Evolutionary conservation across 2,797 vertebrate genomes (phyloP).

Genomic region (Tragelaphus eurycerus): DNA sequence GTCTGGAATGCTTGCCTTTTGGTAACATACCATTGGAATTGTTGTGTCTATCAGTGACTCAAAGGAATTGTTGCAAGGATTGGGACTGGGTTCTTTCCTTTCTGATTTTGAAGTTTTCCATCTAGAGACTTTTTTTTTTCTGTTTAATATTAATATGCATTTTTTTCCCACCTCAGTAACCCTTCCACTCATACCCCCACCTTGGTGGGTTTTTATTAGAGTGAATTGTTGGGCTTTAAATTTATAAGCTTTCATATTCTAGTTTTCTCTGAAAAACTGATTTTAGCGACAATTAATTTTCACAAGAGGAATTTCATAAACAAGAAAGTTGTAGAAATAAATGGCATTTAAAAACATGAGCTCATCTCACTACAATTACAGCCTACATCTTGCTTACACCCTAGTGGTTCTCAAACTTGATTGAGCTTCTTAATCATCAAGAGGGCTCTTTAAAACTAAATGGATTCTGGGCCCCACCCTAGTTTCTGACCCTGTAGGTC

Average conservation of each 20-base stretch:
- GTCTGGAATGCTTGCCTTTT: not conserved
- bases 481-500: not conserved
- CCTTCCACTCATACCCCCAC: accelerated
- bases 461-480: not conserved
- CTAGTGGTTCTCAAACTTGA: not conserved
- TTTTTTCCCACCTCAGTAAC: not conserved
- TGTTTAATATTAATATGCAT: not conserved
- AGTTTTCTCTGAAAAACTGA: not conserved
- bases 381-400: not conserved
- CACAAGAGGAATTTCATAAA: not conserved
- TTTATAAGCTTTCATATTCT: not conserved
- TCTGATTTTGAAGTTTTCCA: not conserved
- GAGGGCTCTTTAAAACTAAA: not conserved
- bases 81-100: not conserved
- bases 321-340: not conserved
- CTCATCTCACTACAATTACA: not conserved
- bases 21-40: not conserved
- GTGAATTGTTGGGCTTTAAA: not conserved
- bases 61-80: not conserved
- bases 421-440: not conserved
- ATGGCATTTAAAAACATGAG: not conserved
- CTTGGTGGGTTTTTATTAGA: not conserved
- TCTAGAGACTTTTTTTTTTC: not conserved
- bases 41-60: not conserved
- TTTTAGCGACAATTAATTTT: not conserved